Conservation (phyloP, 2,113 vertebrate genomes). For the Lepidothrix coronata region DNA sequence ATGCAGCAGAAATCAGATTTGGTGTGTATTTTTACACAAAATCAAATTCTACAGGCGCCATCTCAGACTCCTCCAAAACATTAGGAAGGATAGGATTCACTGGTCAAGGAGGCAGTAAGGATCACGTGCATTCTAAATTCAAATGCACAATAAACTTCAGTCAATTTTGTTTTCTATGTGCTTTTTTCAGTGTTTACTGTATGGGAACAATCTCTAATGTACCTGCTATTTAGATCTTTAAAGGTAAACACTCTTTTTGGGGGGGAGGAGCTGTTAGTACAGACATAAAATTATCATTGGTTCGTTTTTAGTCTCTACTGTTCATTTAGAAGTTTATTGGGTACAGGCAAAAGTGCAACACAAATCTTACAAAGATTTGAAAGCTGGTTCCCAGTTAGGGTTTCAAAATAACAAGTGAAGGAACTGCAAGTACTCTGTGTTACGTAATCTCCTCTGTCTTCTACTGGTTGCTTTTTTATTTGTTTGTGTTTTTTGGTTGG, state of each 20-base stretch:
- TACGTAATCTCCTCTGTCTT: not conserved
- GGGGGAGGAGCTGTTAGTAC: not conserved
- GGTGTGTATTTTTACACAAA: conserved; percentile 96
- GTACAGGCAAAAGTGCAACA: not conserved
- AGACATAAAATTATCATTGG: not conserved
- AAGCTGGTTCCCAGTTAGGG: not conserved
- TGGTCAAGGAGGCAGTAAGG: conserved; percentile 62
- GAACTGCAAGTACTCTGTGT: not conserved
- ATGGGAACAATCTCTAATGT: not conserved
- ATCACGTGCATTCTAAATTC: not conserved
- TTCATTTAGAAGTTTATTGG: not conserved
- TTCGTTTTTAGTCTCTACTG: not conserved
- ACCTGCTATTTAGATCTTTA: not conserved
- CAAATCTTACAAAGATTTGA: not conserved
- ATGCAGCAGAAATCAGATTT: conserved; percentile 97
- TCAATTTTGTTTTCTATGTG: not conserved
- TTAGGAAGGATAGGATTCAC: conserved; percentile 79
- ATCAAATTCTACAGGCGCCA: conserved; percentile 96
- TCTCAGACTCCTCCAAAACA: conserved; percentile 80
- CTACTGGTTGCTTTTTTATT: not conserved
- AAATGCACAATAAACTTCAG: not conserved
- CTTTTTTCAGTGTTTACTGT: not conserved
- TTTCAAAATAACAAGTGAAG: not conserved
- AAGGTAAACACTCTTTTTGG: not conserved
- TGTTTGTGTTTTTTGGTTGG: not conserved